A percentile compares a stretch with the other conserved stretches of the same genome.
Evolutionary conservation across 2,113 vertebrate genomes (phyloP).

Genomic region (Fulica atra): DNA sequence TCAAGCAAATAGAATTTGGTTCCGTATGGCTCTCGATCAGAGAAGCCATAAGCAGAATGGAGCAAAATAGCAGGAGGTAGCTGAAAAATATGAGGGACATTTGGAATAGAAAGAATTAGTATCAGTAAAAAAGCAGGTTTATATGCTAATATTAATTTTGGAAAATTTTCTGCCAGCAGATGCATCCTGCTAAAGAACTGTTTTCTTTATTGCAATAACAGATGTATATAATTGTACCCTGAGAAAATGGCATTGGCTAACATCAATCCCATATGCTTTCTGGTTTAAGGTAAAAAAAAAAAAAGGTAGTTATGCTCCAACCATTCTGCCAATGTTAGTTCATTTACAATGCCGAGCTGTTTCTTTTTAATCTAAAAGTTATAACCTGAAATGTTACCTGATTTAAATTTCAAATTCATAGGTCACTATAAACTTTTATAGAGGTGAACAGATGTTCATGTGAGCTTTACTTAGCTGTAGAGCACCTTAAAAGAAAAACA

Average conservation of each 20-base stretch:
- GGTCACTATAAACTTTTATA: slow-evolving; percentile 65
- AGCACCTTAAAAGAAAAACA: slow-evolving; percentile 47
- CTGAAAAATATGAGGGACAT: slow-evolving; percentile 4
- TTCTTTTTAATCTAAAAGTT: slow-evolving; percentile 68
- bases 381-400: slow-evolving; percentile 57
- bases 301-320: not conserved
- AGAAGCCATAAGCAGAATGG: slow-evolving; percentile 14
- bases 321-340: not conserved
- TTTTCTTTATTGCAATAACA: slow-evolving; percentile 34
- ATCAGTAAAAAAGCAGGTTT: slow-evolving; percentile 10
- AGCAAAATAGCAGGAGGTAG: slow-evolving; percentile 42
- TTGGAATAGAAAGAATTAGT: slow-evolving; percentile 28
- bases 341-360: slow-evolving; percentile 28
- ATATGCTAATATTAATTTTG: slow-evolving; percentile 32
- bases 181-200: slow-evolving; percentile 19
- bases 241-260: slow-evolving; percentile 41
- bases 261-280: slow-evolving; percentile 26
- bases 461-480: slow-evolving; percentile 54
- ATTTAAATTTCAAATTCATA: slow-evolving; percentile 77
- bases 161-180: slow-evolving; percentile 23
- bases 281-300: slow-evolving; percentile 43
- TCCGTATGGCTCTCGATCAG: slow-evolving; percentile 7
- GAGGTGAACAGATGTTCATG: slow-evolving; percentile 66
- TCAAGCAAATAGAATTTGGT: not conserved
- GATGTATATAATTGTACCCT: slow-evolving; percentile 19